Conservation (phyloP, 2,888 invertebrate species). For the Aquatica leii region DNA sequence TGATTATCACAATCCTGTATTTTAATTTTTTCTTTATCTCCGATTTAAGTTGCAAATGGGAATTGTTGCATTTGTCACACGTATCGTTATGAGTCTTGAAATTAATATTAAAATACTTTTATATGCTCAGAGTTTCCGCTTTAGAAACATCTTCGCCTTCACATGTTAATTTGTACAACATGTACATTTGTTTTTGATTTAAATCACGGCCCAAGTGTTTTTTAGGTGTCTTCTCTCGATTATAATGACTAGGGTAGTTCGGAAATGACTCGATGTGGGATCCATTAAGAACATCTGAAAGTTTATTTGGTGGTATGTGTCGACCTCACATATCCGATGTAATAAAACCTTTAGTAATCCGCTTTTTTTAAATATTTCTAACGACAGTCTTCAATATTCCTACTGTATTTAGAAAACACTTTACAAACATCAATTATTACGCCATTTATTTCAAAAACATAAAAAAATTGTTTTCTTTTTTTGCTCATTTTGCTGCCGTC, state of each 20-base stretch:
- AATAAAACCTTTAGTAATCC: conserved; percentile 4
- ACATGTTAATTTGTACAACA: too few relatives aligned
- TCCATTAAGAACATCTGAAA: background rate
- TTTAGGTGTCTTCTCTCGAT: too few relatives aligned
- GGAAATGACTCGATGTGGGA: background rate
- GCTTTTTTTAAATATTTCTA: conserved; percentile 7
- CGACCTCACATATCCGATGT: too few relatives aligned
- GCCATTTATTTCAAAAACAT: conserved; percentile 4
- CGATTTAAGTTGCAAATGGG: background rate
- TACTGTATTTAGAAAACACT: conserved; percentile 9
- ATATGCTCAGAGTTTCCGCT: too few relatives aligned
- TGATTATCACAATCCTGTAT: background rate
- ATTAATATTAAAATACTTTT: background rate
- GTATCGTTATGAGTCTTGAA: background rate
- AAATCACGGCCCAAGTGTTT: too few relatives aligned
- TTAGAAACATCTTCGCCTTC: too few relatives aligned
- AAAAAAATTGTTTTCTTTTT: background rate
- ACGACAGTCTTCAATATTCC: too few relatives aligned
- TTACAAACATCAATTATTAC: conserved; percentile 9
- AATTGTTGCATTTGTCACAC: too few relatives aligned
- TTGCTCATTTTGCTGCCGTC: background rate
- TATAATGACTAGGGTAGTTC: too few relatives aligned
- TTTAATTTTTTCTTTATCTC: background rate
- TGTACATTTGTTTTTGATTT: too few relatives aligned
- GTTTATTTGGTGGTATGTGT: too few relatives aligned